Conservation (phyloP, 1,140 invertebrate species). For the Danaus plexippus region DNA sequence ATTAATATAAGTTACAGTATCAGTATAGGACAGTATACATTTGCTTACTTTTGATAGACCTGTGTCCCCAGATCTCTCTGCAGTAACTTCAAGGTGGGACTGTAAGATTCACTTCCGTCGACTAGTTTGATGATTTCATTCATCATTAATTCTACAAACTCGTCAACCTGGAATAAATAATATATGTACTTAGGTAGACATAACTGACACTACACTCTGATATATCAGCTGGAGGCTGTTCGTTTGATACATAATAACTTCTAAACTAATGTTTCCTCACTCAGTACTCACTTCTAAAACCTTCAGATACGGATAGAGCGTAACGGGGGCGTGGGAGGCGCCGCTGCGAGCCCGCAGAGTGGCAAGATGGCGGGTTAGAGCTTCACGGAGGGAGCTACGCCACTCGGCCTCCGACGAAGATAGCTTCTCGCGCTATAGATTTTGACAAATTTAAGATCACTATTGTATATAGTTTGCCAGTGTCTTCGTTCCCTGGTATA, state of each 20-base stretch:
- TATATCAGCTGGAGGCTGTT: slow-evolving; percentile 18
- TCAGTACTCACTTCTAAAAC: slow-evolving; percentile 65
- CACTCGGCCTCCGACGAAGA: slow-evolving; percentile 77
- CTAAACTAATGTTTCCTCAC: no score
- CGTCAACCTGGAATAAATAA: slow-evolving; percentile 51
- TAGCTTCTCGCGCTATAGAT: slow-evolving; percentile 72
- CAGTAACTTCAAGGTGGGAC: slow-evolving; percentile 77
- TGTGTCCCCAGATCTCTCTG: slow-evolving; percentile 80
- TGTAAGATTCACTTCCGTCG: slow-evolving; percentile 85
- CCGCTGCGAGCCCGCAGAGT: slow-evolving; percentile 70
- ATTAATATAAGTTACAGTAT: no score
- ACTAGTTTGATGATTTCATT: slow-evolving; percentile 79
- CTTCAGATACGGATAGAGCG: slow-evolving; percentile 83
- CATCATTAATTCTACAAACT: slow-evolving; percentile 78
- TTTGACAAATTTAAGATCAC: slow-evolving; percentile 10
- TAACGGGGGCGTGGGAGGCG: slow-evolving; percentile 67
- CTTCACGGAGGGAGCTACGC: slow-evolving; percentile 73
- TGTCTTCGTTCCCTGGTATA: no score
- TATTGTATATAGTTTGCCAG: neutral
- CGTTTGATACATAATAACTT: no score
- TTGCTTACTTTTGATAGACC: slow-evolving; percentile 74
- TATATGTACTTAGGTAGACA: neutral
- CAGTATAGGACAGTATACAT: slow-evolving; percentile 1
- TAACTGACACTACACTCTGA: slow-evolving; percentile 8
- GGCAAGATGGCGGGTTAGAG: slow-evolving; percentile 79